Evolutionary conservation across 1,140 invertebrate species (phyloP), one percentile per base, ranked within the genome.

Genomic region (Akabosia matsudoensis): DNA sequence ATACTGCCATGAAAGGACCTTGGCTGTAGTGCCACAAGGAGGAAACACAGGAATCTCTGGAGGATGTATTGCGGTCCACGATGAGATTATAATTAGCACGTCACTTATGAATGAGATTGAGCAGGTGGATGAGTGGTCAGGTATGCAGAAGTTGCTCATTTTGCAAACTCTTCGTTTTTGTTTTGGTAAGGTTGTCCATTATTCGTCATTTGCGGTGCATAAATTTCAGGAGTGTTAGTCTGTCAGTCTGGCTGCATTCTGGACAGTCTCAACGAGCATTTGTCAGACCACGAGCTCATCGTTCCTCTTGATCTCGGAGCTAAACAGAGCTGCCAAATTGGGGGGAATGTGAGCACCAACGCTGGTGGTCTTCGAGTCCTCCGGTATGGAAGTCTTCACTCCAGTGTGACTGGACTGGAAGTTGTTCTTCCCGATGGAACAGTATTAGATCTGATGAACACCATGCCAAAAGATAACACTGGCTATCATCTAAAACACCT

Each of bases 261-360:
- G 73, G 94, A 98, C 85, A 90, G 88, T 70, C 84, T 98, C 37
- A 94, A 98, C 78, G 87, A 90, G 64, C 88, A 91, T 83, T 86
- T 96, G 0, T 85, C 88, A 16, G 87, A 92, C 22, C 86, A 88
- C 73, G 90, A 90, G 13, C 86, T 97, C 24, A 95, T 96, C 85
- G 95, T 98, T 89, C 97, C 97, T 0, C 83, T 99, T 34, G 97
- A 99, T 87, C 83, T 99, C 74, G 97, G 97, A 0, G 95, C 97
- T 0, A 98, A 98, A 86, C 97, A 97, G 24, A 94, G 92, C 74
- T 99, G 97, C 84, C 92, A 98, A 61, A 97, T 99, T 82, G 97
- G 97, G 4, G 97, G 97, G 75, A 98, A 97, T 86, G 87, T 98
- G 14, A 92, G 97, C n/a, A 99, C 97, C 16, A 99, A 98, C 87